Conservation (phyloP, 2,797 vertebrate species). For the Nothura maculosa region DNA sequence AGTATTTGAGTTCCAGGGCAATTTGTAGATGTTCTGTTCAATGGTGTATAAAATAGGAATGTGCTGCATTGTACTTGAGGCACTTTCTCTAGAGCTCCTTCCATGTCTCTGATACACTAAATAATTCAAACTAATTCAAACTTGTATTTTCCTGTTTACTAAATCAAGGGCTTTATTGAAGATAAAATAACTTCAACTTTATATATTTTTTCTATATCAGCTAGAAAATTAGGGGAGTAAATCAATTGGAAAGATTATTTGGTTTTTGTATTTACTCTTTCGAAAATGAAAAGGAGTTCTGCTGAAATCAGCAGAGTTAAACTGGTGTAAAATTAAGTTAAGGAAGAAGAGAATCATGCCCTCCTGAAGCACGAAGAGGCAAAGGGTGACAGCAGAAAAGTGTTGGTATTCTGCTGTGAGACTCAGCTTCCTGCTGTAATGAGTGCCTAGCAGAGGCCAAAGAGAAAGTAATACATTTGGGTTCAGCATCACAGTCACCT, state of each 20-base stretch:
- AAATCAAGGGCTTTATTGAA: slow-evolving; percentile 76
- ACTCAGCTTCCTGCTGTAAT: slow-evolving; percentile 46
- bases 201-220: not conserved
- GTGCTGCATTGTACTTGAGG: slow-evolving; percentile 81
- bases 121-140: slow-evolving; percentile 93
- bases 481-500: slow-evolving; percentile 59
- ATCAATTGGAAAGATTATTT: not conserved
- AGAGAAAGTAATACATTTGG: slow-evolving; percentile 26
- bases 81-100: slow-evolving; percentile 84
- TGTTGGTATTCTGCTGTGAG: slow-evolving; percentile 40
- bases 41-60: slow-evolving; percentile 87
- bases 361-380: not conserved
- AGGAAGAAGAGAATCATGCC: not conserved
- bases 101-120: slow-evolving; percentile 86
- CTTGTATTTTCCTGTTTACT: slow-evolving; percentile 77
- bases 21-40: slow-evolving; percentile 90
- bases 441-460: slow-evolving; percentile 60
- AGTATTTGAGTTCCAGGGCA: slow-evolving; percentile 77
- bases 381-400: slow-evolving; percentile 39
- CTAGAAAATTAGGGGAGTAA: not conserved
- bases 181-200: slow-evolving; percentile 51
- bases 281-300: not conserved
- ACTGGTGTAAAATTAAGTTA: not conserved
- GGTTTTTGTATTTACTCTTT: not conserved
- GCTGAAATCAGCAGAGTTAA: not conserved